Conservation (phyloP, 2,113 vertebrate genomes). For the Passer montanus region DNA sequence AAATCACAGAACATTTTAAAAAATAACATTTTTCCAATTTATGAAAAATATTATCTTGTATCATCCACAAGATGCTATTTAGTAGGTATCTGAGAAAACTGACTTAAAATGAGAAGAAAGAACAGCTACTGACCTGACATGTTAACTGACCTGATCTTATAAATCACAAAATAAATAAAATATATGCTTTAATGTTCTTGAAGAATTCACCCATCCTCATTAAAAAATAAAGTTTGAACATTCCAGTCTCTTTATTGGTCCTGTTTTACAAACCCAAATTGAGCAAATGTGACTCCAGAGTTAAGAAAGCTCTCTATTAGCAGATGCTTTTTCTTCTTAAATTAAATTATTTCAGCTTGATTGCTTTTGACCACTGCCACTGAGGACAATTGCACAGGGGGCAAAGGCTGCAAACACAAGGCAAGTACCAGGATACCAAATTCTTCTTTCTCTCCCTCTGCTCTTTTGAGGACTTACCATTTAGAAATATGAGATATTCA, state of each 20-base stretch:
- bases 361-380: background rate
- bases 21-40: background rate
- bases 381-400: background rate
- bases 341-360: background rate
- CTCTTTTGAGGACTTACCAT: background rate
- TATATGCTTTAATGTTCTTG: background rate
- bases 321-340: background rate
- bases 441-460: background rate
- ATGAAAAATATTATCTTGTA: background rate
- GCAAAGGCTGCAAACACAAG: background rate
- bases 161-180: background rate
- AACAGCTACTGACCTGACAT: background rate
- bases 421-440: background rate
- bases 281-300: background rate
- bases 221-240: background rate
- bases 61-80: background rate
- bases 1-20: background rate
- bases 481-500: background rate
- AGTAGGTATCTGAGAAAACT: background rate
- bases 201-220: background rate
- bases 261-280: background rate
- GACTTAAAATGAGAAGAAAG: background rate
- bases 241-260: background rate
- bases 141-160: background rate
- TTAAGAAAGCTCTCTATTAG: background rate